Conservation (phyloP, 1,140 invertebrate genomes). For the Drosophila paulistorum region DNA sequence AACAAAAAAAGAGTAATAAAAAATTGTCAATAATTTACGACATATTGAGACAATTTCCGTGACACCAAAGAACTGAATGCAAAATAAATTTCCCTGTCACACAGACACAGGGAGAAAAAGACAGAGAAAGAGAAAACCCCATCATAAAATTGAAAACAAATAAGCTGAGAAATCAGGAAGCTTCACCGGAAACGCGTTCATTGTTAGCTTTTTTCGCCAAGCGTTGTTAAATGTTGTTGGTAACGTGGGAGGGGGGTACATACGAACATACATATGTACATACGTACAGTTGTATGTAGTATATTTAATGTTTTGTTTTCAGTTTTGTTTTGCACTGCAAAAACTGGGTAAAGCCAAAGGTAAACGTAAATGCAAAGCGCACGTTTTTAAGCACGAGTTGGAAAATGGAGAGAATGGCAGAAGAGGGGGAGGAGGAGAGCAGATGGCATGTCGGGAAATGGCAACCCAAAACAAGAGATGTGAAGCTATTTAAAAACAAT, state of each 20-base stretch:
- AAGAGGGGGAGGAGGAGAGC: not conserved
- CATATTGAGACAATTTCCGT: slow-evolving; percentile 54
- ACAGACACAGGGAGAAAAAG: not conserved
- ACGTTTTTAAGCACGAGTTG: slow-evolving; percentile 3
- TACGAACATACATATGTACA: too few relatives aligned
- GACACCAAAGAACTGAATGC: slow-evolving; percentile 26
- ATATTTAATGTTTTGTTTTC: slow-evolving; percentile 11
- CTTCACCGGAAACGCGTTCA: slow-evolving; percentile 60
- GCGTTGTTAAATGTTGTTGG: slow-evolving; percentile 12
- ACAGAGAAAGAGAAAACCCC: slow-evolving; percentile 1
- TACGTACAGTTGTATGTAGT: slow-evolving; percentile 5
- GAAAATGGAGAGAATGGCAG: not conserved
- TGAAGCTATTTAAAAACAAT: slow-evolving; percentile 77
- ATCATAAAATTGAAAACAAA: slow-evolving; percentile 74
- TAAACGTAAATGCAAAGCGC: slow-evolving; percentile 31
- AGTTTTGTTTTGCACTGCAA: slow-evolving; percentile 10
- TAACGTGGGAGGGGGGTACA: too few relatives aligned
- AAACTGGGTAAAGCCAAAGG: slow-evolving; percentile 17
- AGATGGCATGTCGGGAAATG: not conserved
- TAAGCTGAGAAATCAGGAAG: slow-evolving; percentile 59
- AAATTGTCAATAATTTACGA: slow-evolving; percentile 35
- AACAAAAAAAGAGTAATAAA: not conserved
- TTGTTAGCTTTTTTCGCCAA: slow-evolving; percentile 60
- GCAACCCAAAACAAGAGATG: slow-evolving; percentile 43
- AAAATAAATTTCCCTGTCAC: slow-evolving; percentile 3